phyloP scores from a whole-genome alignment of 2,797 vertebrate genomes.

The Dendrocincla fuliginosa region DNA sequence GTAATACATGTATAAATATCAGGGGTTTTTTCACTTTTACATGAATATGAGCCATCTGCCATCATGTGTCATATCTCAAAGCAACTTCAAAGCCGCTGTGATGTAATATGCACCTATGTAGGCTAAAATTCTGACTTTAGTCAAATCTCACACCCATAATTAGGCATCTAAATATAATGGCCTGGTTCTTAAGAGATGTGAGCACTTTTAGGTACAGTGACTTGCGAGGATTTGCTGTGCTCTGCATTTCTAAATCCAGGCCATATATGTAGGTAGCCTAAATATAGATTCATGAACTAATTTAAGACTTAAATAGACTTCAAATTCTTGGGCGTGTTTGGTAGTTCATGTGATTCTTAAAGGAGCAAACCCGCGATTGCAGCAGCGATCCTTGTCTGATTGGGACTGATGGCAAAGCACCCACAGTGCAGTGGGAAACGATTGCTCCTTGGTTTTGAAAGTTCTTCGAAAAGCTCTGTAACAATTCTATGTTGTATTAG shows the following conservation, averaged over 20 bases:
- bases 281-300: slow-evolving; percentile 38
- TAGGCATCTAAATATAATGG: slow-evolving; percentile 41
- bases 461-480: neutral
- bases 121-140: neutral
- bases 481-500: neutral
- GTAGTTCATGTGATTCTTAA: neutral
- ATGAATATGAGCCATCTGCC: neutral
- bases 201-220: neutral
- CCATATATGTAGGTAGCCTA: slow-evolving; percentile 36
- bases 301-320: slow-evolving; percentile 4
- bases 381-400: neutral
- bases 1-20: neutral
- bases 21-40: neutral
- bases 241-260: slow-evolving; percentile 57
- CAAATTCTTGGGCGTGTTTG: neutral
- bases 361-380: neutral
- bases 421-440: neutral
- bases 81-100: neutral
- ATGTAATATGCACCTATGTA: neutral
- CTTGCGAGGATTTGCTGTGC: neutral
- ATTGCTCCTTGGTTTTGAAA: neutral
- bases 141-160: neutral
- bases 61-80: neutral
- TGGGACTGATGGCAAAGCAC: neutral
- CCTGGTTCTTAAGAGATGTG: slow-evolving; percentile 13